These are phyloP conservation scores for Bucco capensis DNA, from an alignment of 2,113 vertebrate species.

Conservation along the genomic window DNA sequence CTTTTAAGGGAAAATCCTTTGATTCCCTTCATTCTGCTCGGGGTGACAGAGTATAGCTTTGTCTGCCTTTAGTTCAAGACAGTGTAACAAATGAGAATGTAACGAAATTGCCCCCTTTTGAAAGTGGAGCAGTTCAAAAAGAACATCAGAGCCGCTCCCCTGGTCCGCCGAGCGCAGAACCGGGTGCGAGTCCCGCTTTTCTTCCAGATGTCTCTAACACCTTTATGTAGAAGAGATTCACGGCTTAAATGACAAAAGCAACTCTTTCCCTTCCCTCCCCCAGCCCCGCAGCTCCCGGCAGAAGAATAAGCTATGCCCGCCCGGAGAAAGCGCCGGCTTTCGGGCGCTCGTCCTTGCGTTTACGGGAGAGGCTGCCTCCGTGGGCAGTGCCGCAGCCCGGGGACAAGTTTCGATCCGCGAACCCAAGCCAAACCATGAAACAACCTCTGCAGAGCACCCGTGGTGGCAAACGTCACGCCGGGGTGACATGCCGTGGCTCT, in stretches of 20 bases:
- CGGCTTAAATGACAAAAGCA: constrained; percentile 59
- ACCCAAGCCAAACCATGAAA: too few species aligned
- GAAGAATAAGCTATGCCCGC: background rate
- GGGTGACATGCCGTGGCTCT: background rate
- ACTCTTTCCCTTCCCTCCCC: constrained; percentile 5
- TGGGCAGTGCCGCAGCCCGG: background rate
- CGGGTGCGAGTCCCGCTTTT: constrained; percentile 45
- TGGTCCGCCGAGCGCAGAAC: background rate
- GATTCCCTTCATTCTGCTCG: constrained; percentile 87
- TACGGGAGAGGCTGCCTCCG: background rate
- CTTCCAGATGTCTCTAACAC: constrained; percentile 37
- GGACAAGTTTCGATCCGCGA: background rate
- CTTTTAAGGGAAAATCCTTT: constrained; percentile 92
- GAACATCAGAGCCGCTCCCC: constrained; percentile 57
- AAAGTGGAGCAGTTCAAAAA: constrained; percentile 64
- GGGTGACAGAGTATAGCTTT: constrained; percentile 81
- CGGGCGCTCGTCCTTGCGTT: background rate
- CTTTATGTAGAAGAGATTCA: constrained; percentile 57
- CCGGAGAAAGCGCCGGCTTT: background rate
- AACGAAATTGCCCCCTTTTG: constrained; percentile 75
- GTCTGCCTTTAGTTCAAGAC: constrained; percentile 77
- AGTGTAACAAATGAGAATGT: constrained; percentile 77
- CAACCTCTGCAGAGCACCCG: background rate
- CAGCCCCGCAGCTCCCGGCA: background rate
- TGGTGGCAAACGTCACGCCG: background rate